Evolutionary conservation across 2,113 vertebrate species (phyloP).

Genomic region (Notarius lentiginosus): DNA sequence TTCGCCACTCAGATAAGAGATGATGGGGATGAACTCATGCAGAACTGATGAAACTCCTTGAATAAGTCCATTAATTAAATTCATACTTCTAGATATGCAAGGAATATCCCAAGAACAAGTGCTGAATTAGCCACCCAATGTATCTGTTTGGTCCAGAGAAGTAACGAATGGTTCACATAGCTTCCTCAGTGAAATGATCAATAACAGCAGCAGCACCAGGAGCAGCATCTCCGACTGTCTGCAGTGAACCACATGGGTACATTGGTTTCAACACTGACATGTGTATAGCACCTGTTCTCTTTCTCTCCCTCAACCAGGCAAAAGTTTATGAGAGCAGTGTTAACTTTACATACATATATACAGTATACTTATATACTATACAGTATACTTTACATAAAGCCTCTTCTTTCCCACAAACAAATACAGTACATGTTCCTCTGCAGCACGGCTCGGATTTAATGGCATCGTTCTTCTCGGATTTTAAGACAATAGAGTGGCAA

Average conservation of each 20-base stretch:
- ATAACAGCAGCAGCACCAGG: constrained; percentile 18
- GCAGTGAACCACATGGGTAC: constrained; percentile 26
- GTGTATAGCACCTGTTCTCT: neutral
- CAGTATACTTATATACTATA: too few species aligned
- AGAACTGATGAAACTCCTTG: neutral
- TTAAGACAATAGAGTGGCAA: constrained; percentile 7
- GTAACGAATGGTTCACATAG: constrained; percentile 8
- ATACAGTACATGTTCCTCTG: neutral
- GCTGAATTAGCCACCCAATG: neutral
- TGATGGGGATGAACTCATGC: neutral
- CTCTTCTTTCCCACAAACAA: neutral
- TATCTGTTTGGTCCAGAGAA: constrained; percentile 3
- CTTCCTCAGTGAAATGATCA: constrained; percentile 41
- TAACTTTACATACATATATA: neutral
- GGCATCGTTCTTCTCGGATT: neutral
- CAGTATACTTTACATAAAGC: neutral
- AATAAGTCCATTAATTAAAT: neutral
- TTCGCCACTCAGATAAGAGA: neutral
- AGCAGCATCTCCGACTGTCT: constrained; percentile 8
- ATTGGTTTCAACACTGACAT: constrained; percentile 5
- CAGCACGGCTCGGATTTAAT: constrained; percentile 19
- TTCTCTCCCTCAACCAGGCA: neutral
- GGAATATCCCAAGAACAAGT: neutral
- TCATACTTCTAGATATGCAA: too few species aligned
- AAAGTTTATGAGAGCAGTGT: neutral